These are phyloP conservation scores for Tolmerus cingulatus DNA, from an alignment of 2,888 invertebrate species.

Conservation along the genomic window DNA sequence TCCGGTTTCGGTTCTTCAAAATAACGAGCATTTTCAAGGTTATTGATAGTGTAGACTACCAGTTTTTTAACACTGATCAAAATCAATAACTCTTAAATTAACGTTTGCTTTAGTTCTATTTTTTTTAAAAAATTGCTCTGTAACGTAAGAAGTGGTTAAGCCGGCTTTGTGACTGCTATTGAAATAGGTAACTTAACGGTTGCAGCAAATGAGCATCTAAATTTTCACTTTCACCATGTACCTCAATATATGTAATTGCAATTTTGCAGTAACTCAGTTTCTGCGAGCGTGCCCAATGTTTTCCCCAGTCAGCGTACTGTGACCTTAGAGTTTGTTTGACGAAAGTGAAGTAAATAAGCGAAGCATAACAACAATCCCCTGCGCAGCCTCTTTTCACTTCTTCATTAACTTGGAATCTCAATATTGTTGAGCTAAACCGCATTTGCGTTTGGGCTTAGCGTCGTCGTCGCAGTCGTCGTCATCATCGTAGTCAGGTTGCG, in stretches of 20 bases:
- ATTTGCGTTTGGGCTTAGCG: background rate
- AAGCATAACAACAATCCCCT: background rate
- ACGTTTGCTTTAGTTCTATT: background rate
- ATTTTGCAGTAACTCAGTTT: background rate
- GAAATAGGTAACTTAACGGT: background rate
- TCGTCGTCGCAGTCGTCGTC: background rate
- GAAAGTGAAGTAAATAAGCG: conserved; percentile 9
- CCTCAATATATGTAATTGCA: background rate
- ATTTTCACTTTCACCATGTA: conserved; percentile 21
- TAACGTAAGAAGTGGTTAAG: background rate
- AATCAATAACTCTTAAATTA: background rate
- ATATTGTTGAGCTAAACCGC: background rate
- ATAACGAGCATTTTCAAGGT: background rate
- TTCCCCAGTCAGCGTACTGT: background rate
- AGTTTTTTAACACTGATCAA: background rate
- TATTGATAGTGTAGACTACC: background rate
- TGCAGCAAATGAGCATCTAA: background rate
- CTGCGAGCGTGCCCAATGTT: background rate
- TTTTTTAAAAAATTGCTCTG: background rate
- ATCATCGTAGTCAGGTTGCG: background rate
- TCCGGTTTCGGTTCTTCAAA: background rate
- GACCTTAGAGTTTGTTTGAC: background rate
- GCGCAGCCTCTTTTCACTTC: background rate
- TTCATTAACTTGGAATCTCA: background rate
- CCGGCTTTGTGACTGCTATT: background rate